Conservation (phyloP, 2,113 vertebrate genomes). For the Ranitomeya imitator region DNA sequence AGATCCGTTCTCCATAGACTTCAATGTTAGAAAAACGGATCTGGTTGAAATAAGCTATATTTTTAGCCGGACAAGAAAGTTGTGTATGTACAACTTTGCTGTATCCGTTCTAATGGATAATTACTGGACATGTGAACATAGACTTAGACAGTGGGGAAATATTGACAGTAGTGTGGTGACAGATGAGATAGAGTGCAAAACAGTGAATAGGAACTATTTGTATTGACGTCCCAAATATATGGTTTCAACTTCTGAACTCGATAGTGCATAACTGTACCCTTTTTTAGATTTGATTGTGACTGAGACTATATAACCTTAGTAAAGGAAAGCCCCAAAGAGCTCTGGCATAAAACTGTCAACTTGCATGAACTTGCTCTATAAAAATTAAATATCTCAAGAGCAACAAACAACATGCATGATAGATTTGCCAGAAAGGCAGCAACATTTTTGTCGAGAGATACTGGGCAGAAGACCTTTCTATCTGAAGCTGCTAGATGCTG, state of each 20-base stretch:
- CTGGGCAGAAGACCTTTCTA: conserved; percentile 38
- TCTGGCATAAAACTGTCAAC: conserved; percentile 50
- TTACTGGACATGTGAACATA: too few species aligned
- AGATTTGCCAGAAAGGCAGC: conserved; percentile 42
- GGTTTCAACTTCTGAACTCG: neutral
- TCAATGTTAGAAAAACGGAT: too few species aligned
- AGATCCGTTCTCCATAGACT: too few species aligned
- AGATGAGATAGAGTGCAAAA: too few species aligned
- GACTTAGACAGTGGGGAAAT: too few species aligned
- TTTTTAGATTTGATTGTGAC: neutral
- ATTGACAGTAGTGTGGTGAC: neutral
- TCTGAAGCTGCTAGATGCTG: neutral
- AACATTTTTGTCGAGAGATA: conserved; percentile 31
- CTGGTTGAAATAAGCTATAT: too few species aligned
- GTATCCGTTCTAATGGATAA: too few species aligned
- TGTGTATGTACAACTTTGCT: too few species aligned
- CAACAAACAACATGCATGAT: conserved; percentile 41
- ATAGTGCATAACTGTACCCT: too few species aligned
- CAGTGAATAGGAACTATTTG: neutral
- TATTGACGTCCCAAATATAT: neutral
- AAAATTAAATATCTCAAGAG: conserved; percentile 32
- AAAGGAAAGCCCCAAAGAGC: conserved; percentile 24
- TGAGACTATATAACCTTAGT: neutral
- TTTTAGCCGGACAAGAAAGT: too few species aligned
- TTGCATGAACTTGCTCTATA: conserved; percentile 27